These are phyloP conservation scores for Arnoldichthys spilopterus DNA, from an alignment of 2,797 vertebrate genomes.

Conservation along the genomic window DNA sequence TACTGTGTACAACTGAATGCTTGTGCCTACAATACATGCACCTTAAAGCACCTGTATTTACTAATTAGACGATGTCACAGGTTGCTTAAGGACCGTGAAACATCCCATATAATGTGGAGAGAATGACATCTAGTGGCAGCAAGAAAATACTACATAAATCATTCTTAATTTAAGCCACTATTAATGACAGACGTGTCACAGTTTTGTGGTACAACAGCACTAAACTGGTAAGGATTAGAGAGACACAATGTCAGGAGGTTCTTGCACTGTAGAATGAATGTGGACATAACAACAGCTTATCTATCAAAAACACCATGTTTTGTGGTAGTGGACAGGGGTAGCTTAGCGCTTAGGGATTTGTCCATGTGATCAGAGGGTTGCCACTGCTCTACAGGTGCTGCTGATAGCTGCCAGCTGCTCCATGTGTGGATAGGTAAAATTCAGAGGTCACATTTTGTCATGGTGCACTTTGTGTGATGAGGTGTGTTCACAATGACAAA, in stretches of 20 bases:
- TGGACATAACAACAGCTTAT: background rate
- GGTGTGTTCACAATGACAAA: too few species aligned
- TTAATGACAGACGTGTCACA: background rate
- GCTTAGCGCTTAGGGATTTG: too few species aligned
- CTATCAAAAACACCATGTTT: background rate
- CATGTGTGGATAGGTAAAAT: too few species aligned
- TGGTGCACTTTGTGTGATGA: too few species aligned
- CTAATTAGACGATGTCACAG: background rate
- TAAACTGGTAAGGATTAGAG: background rate
- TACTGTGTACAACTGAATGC: background rate
- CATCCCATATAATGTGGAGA: background rate
- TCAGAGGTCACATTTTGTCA: too few species aligned
- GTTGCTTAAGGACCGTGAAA: background rate
- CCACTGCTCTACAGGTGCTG: too few species aligned
- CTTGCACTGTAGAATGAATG: background rate
- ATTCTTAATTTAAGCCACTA: background rate
- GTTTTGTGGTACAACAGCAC: background rate
- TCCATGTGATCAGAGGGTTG: too few species aligned
- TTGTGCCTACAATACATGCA: background rate
- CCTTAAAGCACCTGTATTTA: background rate
- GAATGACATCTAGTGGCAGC: conserved; percentile 8
- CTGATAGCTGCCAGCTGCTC: too few species aligned
- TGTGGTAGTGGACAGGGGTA: too few species aligned
- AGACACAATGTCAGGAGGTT: background rate
- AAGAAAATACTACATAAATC: background rate